Evolutionary conservation across 2,888 invertebrate species (phyloP).

Genomic region (Lypha dubia): DNA sequence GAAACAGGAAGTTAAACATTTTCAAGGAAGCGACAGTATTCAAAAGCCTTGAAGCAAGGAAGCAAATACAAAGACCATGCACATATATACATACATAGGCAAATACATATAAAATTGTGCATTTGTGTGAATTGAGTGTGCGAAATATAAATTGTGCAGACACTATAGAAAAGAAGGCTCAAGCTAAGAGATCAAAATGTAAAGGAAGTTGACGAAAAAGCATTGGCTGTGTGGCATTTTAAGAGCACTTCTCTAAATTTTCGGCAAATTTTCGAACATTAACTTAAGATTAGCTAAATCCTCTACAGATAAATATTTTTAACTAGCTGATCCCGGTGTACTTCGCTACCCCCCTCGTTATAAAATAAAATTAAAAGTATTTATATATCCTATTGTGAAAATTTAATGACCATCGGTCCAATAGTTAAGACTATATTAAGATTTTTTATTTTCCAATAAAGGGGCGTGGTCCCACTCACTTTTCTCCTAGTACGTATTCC

Average conservation of each 20-base stretch:
- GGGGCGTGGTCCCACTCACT: too few relatives aligned
- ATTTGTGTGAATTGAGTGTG: neutral
- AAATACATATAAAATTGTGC: neutral
- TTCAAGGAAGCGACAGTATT: slow-evolving; percentile 82
- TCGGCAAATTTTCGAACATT: too few relatives aligned
- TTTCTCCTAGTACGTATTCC: too few relatives aligned
- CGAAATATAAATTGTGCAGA: slow-evolving; percentile 15
- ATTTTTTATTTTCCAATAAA: too few relatives aligned
- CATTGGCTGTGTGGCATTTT: neutral
- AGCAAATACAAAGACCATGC: slow-evolving; percentile 54
- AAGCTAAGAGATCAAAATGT: slow-evolving; percentile 7
- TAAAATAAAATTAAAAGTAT: too few relatives aligned
- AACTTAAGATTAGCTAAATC: too few relatives aligned
- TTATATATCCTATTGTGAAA: too few relatives aligned
- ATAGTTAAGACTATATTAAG: too few relatives aligned
- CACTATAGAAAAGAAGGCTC: slow-evolving; percentile 66
- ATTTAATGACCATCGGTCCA: too few relatives aligned
- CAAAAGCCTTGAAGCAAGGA: slow-evolving; percentile 77
- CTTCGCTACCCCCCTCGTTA: too few relatives aligned
- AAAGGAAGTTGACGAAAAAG: slow-evolving; percentile 36
- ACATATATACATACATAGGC: slow-evolving; percentile 23
- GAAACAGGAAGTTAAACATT: slow-evolving; percentile 84
- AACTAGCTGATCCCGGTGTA: too few relatives aligned
- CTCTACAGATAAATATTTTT: too few relatives aligned
- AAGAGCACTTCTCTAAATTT: neutral